Conservation (phyloP, 2,888 invertebrate species). For the Anoplius nigerrimus region DNA sequence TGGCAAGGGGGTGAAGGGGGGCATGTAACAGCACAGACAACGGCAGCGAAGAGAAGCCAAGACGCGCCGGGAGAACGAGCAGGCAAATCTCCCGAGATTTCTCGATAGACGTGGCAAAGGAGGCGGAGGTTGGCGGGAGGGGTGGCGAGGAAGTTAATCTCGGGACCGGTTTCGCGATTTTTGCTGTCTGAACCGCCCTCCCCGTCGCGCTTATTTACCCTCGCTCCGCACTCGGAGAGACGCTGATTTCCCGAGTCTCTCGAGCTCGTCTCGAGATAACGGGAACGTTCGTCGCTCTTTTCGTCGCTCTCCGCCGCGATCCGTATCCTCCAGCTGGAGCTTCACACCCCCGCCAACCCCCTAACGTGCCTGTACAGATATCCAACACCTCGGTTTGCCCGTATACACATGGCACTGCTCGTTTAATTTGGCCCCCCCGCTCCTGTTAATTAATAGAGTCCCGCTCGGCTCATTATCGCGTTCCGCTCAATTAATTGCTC, state of each 20-base stretch:
- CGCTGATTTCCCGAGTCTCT: background rate
- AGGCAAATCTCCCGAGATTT: conserved; percentile 26
- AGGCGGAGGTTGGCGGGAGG: no score
- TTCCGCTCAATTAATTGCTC: conserved; percentile 8
- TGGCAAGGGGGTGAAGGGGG: no score
- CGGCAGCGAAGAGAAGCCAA: background rate
- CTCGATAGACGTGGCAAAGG: conserved; percentile 18
- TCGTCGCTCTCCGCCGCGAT: no score
- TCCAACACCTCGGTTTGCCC: background rate
- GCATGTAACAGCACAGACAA: background rate
- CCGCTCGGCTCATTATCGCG: background rate
- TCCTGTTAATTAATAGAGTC: background rate
- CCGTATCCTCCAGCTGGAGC: background rate
- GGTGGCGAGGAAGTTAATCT: conserved; percentile 13
- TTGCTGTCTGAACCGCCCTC: background rate
- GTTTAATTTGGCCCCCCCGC: no score
- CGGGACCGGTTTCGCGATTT: conserved; percentile 5
- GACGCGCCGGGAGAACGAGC: background rate
- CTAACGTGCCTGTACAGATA: background rate
- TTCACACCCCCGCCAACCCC: no score
- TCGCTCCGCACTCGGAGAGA: no score
- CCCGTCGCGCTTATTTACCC: background rate
- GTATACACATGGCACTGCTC: background rate
- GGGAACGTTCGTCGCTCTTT: no score
- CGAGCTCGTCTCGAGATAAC: background rate